These are phyloP conservation scores for Melanargia galathea DNA, from an alignment of 2,888 invertebrate species.

Conservation along the genomic window DNA sequence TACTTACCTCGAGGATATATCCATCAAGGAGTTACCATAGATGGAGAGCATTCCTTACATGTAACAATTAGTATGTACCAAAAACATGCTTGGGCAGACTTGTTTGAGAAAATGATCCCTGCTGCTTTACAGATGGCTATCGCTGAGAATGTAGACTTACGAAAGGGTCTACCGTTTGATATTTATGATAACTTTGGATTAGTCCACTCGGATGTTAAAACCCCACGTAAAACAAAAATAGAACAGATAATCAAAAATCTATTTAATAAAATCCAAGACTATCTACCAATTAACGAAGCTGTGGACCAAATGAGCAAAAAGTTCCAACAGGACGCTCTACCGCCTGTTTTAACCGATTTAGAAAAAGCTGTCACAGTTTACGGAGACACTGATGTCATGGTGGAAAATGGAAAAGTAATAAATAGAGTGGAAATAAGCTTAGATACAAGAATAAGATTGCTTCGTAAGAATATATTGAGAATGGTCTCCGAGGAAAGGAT, in stretches of 20 bases:
- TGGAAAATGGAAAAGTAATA: conserved; percentile 82
- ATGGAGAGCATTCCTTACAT: conserved; percentile 94
- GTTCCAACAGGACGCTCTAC: conserved; percentile 93
- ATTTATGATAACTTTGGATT: conserved; percentile 89
- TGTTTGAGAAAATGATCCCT: conserved; percentile 91
- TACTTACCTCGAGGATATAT: conserved; percentile 96
- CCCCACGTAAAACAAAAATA: conserved; percentile 76
- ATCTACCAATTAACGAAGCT: conserved; percentile 88
- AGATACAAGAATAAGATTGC: conserved; percentile 84
- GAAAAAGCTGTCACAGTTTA: conserved; percentile 88
- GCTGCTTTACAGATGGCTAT: conserved; percentile 88
- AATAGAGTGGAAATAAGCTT: conserved; percentile 86
- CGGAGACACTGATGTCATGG: conserved; percentile 87
- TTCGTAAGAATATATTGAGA: conserved; percentile 80
- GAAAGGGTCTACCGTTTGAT: conserved; percentile 90
- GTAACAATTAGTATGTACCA: conserved; percentile 97
- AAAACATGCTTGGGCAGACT: conserved; percentile 93
- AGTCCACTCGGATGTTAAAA: conserved; percentile 81
- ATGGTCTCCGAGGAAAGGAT: conserved; percentile 85
- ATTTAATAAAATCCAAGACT: conserved; percentile 81
- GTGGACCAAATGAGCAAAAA: conserved; percentile 93
- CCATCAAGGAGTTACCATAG: conserved; percentile 91
- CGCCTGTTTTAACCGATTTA: conserved; percentile 86
- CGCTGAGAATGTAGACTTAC: conserved; percentile 85
- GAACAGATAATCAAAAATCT: conserved; percentile 77